Evolutionary conservation across 2,888 invertebrate genomes (phyloP).

Genomic region (Chouioia cunea): DNA sequence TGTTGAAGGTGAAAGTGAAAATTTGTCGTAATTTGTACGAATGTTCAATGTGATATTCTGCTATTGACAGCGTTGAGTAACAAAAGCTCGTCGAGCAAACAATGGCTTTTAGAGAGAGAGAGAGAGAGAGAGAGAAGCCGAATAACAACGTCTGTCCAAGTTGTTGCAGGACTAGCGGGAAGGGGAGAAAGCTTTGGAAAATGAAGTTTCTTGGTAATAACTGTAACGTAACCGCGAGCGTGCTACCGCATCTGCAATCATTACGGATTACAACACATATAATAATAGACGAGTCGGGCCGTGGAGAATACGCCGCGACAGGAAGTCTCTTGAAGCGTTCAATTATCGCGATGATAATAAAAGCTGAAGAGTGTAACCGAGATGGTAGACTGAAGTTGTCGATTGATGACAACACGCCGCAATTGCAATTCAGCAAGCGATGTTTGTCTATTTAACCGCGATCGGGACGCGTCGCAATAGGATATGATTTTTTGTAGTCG

Average conservation of each 20-base stretch:
- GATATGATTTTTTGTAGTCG: no score
- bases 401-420: no score
- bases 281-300: slow-evolving; percentile 17
- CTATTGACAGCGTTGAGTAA: no score
- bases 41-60: no score
- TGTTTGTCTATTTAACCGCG: no score
- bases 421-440: no score
- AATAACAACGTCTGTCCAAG: neutral
- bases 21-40: no score
- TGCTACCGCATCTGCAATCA: slow-evolving; percentile 36
- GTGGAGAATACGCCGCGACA: slow-evolving; percentile 9
- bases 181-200: slow-evolving; percentile 38
- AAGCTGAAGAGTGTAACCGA: slow-evolving; percentile 6
- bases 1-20: no score
- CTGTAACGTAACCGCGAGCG: slow-evolving; percentile 40
- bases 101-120: no score
- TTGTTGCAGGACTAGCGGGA: neutral
- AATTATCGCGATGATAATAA: slow-evolving; percentile 37
- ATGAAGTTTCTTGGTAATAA: slow-evolving; percentile 39
- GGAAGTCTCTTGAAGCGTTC: slow-evolving; percentile 25
- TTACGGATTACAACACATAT: slow-evolving; percentile 37
- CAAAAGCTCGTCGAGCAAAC: no score
- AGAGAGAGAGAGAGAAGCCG: no score
- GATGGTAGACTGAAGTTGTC: slow-evolving; percentile 10
- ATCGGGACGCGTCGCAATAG: no score